phyloP scores from a whole-genome alignment of 2,797 vertebrate genomes.

The Staurois parvus region DNA sequence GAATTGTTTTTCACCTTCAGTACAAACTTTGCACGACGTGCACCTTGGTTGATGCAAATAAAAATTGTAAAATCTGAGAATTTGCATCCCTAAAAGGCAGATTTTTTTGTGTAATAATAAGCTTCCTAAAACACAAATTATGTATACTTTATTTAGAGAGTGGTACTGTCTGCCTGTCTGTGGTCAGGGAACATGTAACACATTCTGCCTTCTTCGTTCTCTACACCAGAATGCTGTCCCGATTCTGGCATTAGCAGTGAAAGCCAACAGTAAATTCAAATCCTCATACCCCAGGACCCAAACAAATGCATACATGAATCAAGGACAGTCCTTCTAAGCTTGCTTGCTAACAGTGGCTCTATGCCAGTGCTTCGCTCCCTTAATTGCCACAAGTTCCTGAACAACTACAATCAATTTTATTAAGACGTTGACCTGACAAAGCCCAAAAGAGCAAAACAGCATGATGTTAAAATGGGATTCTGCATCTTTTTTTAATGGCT shows the following conservation, averaged over 20 bases:
- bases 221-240: no score
- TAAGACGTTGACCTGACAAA: background rate
- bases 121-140: background rate
- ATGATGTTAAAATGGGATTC: background rate
- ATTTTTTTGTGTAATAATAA: background rate
- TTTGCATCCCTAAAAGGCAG: background rate
- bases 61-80: background rate
- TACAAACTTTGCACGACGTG: background rate
- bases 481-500: background rate
- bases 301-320: background rate
- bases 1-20: background rate
- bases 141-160: background rate
- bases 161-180: no score
- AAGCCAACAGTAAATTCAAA: background rate
- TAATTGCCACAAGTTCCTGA: background rate
- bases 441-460: background rate
- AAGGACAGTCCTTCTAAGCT: background rate
- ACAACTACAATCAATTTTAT: background rate
- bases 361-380: background rate
- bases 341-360: background rate
- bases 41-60: no score
- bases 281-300: background rate
- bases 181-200: no score
- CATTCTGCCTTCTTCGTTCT: no score
- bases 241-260: no score